Percentiles rank a stretch among this genome's conserved stretches.
Evolutionary conservation across 1,140 invertebrate species (phyloP).

Genomic region (Ridgeia piscesae): DNA sequence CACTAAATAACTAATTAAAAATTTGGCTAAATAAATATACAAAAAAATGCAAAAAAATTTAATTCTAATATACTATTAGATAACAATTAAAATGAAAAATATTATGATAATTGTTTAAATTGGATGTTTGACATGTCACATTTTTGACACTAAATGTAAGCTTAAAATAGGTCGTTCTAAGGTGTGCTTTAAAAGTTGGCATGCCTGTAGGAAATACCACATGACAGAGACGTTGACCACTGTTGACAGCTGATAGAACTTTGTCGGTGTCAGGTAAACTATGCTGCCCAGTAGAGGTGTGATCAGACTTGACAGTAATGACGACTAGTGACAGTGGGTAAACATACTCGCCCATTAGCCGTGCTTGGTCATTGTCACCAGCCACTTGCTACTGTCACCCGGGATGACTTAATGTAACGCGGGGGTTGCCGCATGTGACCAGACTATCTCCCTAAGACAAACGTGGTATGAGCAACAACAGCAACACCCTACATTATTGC

Average conservation of each 20-base stretch:
- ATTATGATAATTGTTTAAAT: too few relatives aligned
- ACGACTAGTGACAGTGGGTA: background rate
- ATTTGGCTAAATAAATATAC: background rate
- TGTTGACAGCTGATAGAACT: background rate
- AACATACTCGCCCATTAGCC: background rate
- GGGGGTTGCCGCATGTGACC: background rate
- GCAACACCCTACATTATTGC: background rate
- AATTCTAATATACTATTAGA: too few relatives aligned
- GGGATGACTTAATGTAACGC: background rate
- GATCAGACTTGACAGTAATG: background rate
- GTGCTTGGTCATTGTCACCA: background rate
- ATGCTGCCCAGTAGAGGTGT: background rate
- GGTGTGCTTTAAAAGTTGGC: background rate
- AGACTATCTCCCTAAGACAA: background rate
- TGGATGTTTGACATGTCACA: too few relatives aligned
- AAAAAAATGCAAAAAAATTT: too few relatives aligned
- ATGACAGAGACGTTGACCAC: background rate
- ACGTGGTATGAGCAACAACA: background rate
- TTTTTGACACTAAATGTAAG: too few relatives aligned
- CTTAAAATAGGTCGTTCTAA: too few relatives aligned
- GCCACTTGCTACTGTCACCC: background rate
- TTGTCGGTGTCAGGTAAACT: background rate
- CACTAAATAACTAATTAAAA: background rate
- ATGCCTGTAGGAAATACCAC: background rate
- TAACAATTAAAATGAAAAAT: too few relatives aligned